phyloP scores from a whole-genome alignment of 2,113 vertebrate species.

The Cavia porcellus region DNA sequence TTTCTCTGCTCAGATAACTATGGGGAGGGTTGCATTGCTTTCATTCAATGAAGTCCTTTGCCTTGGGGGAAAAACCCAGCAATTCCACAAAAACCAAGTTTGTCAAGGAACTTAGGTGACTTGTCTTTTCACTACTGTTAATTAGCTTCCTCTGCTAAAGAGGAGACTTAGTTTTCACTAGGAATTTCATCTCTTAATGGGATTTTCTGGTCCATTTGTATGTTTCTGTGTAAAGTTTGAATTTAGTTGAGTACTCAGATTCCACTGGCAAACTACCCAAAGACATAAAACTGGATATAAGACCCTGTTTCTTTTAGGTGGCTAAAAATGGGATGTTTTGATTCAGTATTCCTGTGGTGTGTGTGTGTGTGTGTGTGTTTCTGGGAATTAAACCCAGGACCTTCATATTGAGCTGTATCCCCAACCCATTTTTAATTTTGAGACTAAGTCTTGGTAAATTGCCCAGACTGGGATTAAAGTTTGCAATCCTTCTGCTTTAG shows the following conservation, averaged over 20 bases:
- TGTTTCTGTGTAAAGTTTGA: background rate
- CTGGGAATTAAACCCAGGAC: background rate
- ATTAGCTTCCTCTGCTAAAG: conserved; percentile 50
- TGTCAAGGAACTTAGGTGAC: conserved; percentile 67
- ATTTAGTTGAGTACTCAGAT: background rate
- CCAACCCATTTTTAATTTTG: background rate
- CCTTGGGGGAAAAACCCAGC: conserved; percentile 63
- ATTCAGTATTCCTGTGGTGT: conserved; percentile 15
- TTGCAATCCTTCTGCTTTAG: background rate
- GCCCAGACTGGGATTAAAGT: background rate
- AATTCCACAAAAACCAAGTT: conserved; percentile 62
- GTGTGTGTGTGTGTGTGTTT: too few species aligned
- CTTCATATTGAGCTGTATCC: background rate
- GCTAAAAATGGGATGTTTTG: conserved; percentile 17
- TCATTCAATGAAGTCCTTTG: conserved; percentile 79
- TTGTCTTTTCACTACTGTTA: conserved; percentile 54
- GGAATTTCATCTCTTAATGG: background rate
- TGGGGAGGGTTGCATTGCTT: conserved; percentile 83
- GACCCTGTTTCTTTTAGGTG: background rate
- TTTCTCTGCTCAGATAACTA: conserved; percentile 72
- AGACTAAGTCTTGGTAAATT: background rate
- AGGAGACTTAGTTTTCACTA: background rate
- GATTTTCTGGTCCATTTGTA: background rate
- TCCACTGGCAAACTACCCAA: background rate
- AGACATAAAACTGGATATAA: background rate